Conservation (phyloP, 2,888 invertebrate genomes). For the Caenorhabditis sulstoni region DNA sequence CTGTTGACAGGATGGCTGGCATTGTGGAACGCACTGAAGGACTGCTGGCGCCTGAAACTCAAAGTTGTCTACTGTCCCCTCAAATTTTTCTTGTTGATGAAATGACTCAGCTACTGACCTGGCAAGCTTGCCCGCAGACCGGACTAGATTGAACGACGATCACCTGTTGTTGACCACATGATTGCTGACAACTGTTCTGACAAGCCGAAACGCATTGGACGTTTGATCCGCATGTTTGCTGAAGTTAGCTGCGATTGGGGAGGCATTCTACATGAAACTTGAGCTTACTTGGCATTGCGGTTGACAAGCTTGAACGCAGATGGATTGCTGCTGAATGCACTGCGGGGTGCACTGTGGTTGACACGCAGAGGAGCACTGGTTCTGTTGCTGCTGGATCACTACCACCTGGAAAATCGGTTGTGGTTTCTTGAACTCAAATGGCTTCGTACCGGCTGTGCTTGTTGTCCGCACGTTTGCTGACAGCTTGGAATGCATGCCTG, state of each 20-base stretch:
- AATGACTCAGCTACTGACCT: too few relatives aligned
- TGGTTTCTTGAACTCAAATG: neutral
- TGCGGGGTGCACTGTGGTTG: conserved; percentile 65
- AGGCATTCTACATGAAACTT: neutral
- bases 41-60: conserved; percentile 70
- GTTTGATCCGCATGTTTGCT: conserved; percentile 61
- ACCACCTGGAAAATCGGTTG: conserved; percentile 44
- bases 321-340: conserved; percentile 61
- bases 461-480: conserved; percentile 73
- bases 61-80: too few relatives aligned
- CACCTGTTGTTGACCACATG: conserved; percentile 71
- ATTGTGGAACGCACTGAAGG: conserved; percentile 75
- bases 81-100: neutral
- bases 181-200: conserved; percentile 68
- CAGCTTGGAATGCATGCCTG: conserved; percentile 75
- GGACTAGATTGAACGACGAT: conserved; percentile 70
- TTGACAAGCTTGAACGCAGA: conserved; percentile 70
- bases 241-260: neutral
- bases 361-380: conserved; percentile 61
- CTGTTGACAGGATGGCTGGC: conserved; percentile 74
- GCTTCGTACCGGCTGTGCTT: conserved; percentile 40
- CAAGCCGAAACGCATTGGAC: conserved; percentile 62
- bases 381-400: conserved; percentile 59
- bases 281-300: conserved; percentile 59
- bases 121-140: conserved; percentile 72